Evolutionary conservation across 2,797 vertebrate genomes (phyloP).

Genomic region (Acropternis orthonyx): DNA sequence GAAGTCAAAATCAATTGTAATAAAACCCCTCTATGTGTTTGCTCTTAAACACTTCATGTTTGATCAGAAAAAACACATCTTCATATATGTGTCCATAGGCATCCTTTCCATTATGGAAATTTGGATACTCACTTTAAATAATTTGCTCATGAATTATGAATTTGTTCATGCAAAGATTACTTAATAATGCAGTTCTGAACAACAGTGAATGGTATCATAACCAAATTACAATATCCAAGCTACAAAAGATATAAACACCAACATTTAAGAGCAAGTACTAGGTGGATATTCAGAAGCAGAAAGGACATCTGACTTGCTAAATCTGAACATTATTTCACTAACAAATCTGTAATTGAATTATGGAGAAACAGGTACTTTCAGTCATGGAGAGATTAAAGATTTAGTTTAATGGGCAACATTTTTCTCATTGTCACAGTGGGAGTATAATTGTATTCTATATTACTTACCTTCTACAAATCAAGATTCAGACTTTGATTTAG

Average conservation of each 20-base stretch:
- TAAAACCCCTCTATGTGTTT: background rate
- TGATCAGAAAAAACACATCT: background rate
- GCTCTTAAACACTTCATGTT: background rate
- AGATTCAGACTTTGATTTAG: background rate
- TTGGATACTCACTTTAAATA: background rate
- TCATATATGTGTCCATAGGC: background rate
- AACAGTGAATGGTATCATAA: background rate
- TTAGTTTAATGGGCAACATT: background rate
- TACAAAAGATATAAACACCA: background rate
- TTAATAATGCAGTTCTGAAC: background rate
- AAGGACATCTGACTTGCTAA: background rate
- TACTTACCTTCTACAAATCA: background rate
- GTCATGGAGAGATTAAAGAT: conserved; percentile 14
- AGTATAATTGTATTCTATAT: background rate
- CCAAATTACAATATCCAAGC: background rate
- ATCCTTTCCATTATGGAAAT: background rate
- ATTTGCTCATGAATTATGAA: background rate
- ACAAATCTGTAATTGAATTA: background rate
- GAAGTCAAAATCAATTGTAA: background rate
- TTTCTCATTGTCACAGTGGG: background rate
- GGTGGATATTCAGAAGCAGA: background rate
- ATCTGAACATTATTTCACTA: background rate
- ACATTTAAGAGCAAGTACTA: background rate
- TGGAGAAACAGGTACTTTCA: background rate
- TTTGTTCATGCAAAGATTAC: background rate